phyloP scores from a whole-genome alignment of 2,113 vertebrate genomes.

The Murina feae region DNA sequence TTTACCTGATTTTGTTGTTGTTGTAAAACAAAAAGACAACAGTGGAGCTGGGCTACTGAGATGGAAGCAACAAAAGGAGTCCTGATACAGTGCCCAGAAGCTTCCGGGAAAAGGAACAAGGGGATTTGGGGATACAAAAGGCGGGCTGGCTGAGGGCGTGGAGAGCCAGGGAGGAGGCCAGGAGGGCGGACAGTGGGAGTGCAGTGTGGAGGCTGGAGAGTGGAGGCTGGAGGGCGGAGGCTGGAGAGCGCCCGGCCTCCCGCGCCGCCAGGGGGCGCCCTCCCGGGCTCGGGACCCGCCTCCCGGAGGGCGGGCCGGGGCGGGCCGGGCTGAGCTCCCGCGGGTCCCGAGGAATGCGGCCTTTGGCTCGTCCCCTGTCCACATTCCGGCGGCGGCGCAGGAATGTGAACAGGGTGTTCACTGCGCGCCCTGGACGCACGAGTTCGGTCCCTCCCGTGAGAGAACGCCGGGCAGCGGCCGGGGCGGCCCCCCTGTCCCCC shows the following conservation, averaged over 20 bases:
- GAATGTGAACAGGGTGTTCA: slow-evolving; percentile 83
- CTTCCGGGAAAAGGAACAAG: neutral
- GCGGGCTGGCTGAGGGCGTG: neutral
- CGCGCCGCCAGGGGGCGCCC: neutral
- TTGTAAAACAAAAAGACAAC: neutral
- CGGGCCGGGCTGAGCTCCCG: neutral
- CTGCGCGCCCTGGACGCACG: slow-evolving; percentile 56
- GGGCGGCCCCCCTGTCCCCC: too few relatives aligned
- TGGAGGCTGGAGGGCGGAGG: neutral
- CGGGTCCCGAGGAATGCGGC: slow-evolving; percentile 72
- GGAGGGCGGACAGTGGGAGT: neutral
- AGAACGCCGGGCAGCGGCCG: neutral
- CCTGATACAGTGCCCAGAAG: neutral
- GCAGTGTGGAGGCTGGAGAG: neutral
- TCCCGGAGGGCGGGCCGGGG: neutral
- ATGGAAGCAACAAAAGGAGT: neutral
- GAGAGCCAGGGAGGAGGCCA: neutral
- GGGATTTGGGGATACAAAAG: neutral
- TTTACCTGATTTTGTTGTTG: neutral
- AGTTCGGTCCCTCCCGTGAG: slow-evolving; percentile 53
- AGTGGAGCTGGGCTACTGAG: neutral
- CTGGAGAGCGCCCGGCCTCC: rapidly evolving
- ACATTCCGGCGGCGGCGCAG: slow-evolving; percentile 77
- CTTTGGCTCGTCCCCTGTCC: slow-evolving; percentile 76
- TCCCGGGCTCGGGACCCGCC: rapidly evolving